Base-by-base conservation (phyloP, 2,888 invertebrate species). In the Drosophila diplacantha region DNA sequence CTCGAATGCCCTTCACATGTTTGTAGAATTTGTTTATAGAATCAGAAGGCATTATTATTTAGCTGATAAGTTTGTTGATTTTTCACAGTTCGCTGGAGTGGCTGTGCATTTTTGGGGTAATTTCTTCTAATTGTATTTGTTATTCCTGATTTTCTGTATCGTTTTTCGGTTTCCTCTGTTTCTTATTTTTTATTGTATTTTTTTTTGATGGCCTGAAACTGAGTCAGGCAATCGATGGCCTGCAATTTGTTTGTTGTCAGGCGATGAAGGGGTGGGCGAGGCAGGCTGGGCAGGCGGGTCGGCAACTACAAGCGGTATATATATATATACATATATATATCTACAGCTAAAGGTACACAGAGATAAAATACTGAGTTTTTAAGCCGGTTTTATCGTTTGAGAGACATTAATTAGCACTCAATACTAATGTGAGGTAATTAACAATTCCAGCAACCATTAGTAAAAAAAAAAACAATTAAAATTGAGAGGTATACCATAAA, bases 191-290 rank as follows among this genome's bases (percentile, higher is more conserved):
- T 14, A 4, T n/a, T 39, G 22, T 24, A 24, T 24, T 14, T 29
- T 24, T 29, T 24, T 39, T 24, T 29, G 31, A 58, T 51, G 39
- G 47, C 38, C 29, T 38, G 35, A 26, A 69, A 34, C 35, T 49
- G 57, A 61, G 41, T 51, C 56, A 44, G 47, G 24, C 62, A 69
- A 75, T 75, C 75, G 72, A 78, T 78, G 47, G 54, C 41, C 47
- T 56, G 71, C 69, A 65, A 51, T 50, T 62, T 62, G 64, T 52
- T 62, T 51, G 63, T 72, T 68, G 74, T 63, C 65, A 68, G 65
- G 57, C 63, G 32, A 49, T 53, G 32, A 35, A 35, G 34, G 29
- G 32, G 50, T 37, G 59, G 46, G 24, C 50, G 35, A 44, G 61
- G 50, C 38, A 39, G 20, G 34, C 22, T 18, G 29, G 29, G 44